Conservation (phyloP, 2,888 invertebrate species). For the Pandemis heparana region DNA sequence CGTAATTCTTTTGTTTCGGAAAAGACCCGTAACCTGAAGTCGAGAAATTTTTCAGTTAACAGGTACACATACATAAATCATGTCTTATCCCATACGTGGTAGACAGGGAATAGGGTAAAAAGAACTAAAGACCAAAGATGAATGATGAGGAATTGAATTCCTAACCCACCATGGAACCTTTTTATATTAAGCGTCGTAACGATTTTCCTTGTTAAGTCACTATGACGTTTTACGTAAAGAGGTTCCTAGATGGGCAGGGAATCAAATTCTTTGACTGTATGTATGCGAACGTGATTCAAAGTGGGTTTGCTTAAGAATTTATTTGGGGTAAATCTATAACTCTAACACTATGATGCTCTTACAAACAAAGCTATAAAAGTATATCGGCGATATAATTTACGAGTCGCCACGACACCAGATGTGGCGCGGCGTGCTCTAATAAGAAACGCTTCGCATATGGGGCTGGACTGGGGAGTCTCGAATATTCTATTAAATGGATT, state of each 20-base stretch:
- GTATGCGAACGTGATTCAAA: background rate
- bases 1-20: slow-evolving; percentile 16
- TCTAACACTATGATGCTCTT: background rate
- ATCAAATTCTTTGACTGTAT: too few species aligned
- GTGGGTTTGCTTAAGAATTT: background rate
- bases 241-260: too few species aligned
- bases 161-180: too few species aligned
- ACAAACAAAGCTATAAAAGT: slow-evolving; percentile 25
- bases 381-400: slow-evolving; percentile 20
- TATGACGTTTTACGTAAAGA: too few species aligned
- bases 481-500: slow-evolving; percentile 2
- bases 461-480: background rate
- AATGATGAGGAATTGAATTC: too few species aligned
- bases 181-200: too few species aligned
- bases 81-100: too few species aligned
- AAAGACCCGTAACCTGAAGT: background rate
- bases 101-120: background rate
- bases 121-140: background rate
- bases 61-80: too few species aligned
- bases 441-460: slow-evolving; percentile 25
- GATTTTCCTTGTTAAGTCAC: too few species aligned
- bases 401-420: slow-evolving; percentile 24
- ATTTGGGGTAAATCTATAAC: background rate
- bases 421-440: slow-evolving; percentile 8
- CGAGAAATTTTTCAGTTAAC: background rate